phyloP scores from a whole-genome alignment of 2,888 invertebrate genomes.

The Acanthosepion pharaonis region DNA sequence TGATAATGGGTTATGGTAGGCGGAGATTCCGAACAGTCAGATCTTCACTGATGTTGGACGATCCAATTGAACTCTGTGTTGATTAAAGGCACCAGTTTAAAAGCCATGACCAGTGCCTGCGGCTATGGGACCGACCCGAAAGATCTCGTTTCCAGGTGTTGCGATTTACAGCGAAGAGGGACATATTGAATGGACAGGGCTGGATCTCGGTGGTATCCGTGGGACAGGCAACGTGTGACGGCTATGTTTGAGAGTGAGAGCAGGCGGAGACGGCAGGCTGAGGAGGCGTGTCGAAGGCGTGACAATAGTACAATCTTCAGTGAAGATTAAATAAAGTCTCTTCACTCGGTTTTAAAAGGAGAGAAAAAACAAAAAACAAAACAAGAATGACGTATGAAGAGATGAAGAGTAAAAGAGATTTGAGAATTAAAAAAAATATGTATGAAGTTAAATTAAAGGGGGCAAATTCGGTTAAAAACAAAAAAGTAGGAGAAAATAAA shows the following conservation, averaged over 20 bases:
- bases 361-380: no score
- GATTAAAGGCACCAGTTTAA: slow-evolving; percentile 8
- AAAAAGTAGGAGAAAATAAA: not conserved
- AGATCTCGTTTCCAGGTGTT: not conserved
- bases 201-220: not conserved
- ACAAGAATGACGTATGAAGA: not conserved
- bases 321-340: not conserved
- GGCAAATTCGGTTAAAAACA: not conserved
- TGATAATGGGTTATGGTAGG: rapidly evolving
- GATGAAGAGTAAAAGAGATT: not conserved
- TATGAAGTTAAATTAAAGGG: not conserved
- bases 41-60: not conserved
- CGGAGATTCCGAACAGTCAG: not conserved
- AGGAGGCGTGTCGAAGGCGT: not conserved
- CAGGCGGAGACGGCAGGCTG: not conserved
- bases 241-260: not conserved
- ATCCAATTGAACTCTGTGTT: not conserved
- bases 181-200: no score
- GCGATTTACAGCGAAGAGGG: slow-evolving; percentile 2
- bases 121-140: not conserved
- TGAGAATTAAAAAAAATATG: not conserved
- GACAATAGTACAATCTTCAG: not conserved
- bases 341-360: not conserved
- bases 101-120: not conserved
- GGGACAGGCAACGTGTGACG: slow-evolving; percentile 33